phyloP scores from a whole-genome alignment of 2,797 vertebrate species.

The Argyrosomus regius region DNA sequence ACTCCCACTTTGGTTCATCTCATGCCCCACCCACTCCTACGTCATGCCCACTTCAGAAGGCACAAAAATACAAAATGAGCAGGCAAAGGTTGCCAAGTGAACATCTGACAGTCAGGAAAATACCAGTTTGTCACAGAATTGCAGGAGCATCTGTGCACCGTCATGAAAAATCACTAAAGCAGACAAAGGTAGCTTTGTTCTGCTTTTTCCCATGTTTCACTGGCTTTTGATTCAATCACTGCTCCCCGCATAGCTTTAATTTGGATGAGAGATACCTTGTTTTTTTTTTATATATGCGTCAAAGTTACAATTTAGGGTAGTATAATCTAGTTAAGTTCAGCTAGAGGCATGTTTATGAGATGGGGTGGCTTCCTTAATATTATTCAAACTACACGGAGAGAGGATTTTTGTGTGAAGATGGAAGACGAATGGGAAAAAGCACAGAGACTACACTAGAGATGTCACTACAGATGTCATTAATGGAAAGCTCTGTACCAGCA shows the following conservation, averaged over 20 bases:
- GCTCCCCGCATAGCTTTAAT: constrained; percentile 21
- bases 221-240: constrained; percentile 22
- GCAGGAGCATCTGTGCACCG: constrained; percentile 6
- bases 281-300: constrained; percentile 31
- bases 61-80: constrained; percentile 26
- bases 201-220: constrained; percentile 17
- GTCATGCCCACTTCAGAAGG: constrained; percentile 24
- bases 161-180: background rate
- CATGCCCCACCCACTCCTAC: background rate
- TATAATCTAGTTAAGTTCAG: constrained; percentile 28
- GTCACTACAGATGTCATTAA: too few species aligned
- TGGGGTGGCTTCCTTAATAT: constrained; percentile 53
- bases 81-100: constrained; percentile 28
- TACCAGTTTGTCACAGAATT: constrained; percentile 1
- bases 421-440: constrained; percentile 37
- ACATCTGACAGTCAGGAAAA: constrained; percentile 33
- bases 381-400: constrained; percentile 36
- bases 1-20: constrained; percentile 9
- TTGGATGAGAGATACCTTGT: constrained; percentile 26
- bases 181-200: constrained; percentile 30
- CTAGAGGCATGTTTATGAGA: constrained; percentile 50
- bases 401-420: constrained; percentile 54
- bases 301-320: constrained; percentile 50
- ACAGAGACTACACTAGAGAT: background rate
- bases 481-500: too few species aligned